Evolutionary conservation across 2,113 vertebrate species (phyloP).

Genomic region (Saguinus midas): DNA sequence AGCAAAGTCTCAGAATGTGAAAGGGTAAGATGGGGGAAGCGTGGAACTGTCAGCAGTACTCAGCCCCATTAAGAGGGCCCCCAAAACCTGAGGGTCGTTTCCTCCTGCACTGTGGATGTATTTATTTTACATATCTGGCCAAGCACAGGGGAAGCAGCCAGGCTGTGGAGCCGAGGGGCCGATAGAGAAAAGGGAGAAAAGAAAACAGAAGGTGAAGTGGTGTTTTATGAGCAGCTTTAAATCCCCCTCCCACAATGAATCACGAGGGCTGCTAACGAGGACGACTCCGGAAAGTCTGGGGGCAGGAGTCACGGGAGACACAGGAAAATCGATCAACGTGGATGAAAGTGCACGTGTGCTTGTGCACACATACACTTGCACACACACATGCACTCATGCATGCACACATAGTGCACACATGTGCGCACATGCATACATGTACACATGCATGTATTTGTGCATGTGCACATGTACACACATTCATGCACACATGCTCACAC

Average conservation of each 20-base stretch:
- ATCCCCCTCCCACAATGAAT: constrained; percentile 75
- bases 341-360: constrained; percentile 15
- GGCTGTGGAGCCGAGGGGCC: constrained; percentile 47
- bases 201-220: constrained; percentile 70
- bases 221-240: constrained; percentile 74
- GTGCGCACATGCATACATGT: too few species aligned
- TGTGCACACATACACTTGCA: not conserved
- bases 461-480: not conserved
- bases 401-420: not conserved
- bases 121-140: constrained; percentile 75
- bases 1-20: not conserved
- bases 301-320: constrained; percentile 69
- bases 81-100: constrained; percentile 56
- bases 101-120: constrained; percentile 52
- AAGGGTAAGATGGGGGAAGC: not conserved
- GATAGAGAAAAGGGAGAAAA: not conserved
- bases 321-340: constrained; percentile 48
- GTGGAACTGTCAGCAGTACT: not conserved
- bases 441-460: not conserved
- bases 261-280: constrained; percentile 64
- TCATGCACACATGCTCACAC: too few species aligned
- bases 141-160: constrained; percentile 13
- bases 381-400: not conserved
- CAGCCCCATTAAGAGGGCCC: constrained; percentile 54
- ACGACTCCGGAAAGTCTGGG: constrained; percentile 79